Base-by-base conservation (phyloP, 2,888 invertebrate genomes). In the Harpagoxenus sublaevis region DNA sequence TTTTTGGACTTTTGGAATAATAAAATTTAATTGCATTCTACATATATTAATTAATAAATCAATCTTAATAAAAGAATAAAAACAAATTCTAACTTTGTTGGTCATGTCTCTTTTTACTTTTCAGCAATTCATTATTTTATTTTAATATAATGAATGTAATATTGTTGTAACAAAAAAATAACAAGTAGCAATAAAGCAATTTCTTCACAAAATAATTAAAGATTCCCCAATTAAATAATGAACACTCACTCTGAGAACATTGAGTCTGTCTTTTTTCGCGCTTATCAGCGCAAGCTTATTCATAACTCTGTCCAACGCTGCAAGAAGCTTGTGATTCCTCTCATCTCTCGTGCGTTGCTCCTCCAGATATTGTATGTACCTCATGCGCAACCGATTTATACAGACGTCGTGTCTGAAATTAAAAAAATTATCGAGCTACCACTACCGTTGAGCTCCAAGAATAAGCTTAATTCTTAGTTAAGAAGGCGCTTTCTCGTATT, bases 261-360 rank as follows among this genome's bases (percentile, higher is more conserved):
- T 96, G 45, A 97, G 95, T 83, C 96, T 95, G 90, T 96, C 96
- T 42, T 96, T 96, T 94, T 96, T 96, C 1, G 96, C 96, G 35
- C 96, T 95, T 92, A 97, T 95, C 89, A 95, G 94, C 48, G 96
- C 95, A 39, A 97, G 95, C 88, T 96, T 95, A 87, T 95, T 96
- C 93, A 97, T 97, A 84, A 97, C 96, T 42, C 95, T 95, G 90
- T 97, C 96, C 89, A 97, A 93, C 89, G 96, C 95, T 84, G 95
- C 95, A 42, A 96, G 94, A 83, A 97, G 95, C 91, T 95, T 95
- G 88, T 96, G 96, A 92, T 97, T 97, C 51, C 97, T 95, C 89
- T 96, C 96, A 87, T 96, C 96, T 65, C 96, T 95, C 57, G 95
- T 94, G 73, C 95, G 94, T 90, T 97, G 96, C 89, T 97, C 96